These are phyloP conservation scores for Aurelia sp. DNA, from an alignment of 30 jellyfish, hydroid and myxozoan species.

Conservation along the genomic window DNA sequence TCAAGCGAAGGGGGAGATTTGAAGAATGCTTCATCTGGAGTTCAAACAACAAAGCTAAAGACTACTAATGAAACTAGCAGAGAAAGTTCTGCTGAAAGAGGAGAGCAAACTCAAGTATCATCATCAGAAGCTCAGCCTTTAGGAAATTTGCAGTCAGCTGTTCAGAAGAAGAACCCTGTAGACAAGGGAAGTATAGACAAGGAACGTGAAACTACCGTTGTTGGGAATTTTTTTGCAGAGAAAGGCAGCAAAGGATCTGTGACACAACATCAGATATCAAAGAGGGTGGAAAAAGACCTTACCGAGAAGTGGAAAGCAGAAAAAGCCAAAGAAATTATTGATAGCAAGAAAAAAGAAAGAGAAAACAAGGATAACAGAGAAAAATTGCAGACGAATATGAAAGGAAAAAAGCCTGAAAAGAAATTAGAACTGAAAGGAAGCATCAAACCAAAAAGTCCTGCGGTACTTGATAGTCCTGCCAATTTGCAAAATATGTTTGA, in stretches of 20 bases:
- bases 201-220: too few species aligned
- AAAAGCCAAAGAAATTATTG: background rate
- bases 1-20: too few species aligned
- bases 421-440: background rate
- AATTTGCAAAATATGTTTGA: slow-evolving; percentile 9
- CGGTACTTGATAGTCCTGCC: background rate
- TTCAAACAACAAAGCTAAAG: too few species aligned
- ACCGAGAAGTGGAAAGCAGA: background rate
- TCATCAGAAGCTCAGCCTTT: too few species aligned
- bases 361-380: background rate
- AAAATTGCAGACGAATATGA: background rate
- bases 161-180: too few species aligned
- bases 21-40: too few species aligned
- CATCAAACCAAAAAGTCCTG: background rate
- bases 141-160: too few species aligned
- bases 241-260: too few species aligned
- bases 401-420: background rate
- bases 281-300: background rate
- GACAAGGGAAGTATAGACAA: too few species aligned
- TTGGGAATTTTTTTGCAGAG: too few species aligned
- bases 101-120: too few species aligned
- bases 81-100: background rate
- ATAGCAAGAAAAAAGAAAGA: background rate
- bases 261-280: too few species aligned
- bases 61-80: background rate